Base-by-base conservation (phyloP, 2,888 invertebrate genomes). In the Busseola fusca region DNA sequence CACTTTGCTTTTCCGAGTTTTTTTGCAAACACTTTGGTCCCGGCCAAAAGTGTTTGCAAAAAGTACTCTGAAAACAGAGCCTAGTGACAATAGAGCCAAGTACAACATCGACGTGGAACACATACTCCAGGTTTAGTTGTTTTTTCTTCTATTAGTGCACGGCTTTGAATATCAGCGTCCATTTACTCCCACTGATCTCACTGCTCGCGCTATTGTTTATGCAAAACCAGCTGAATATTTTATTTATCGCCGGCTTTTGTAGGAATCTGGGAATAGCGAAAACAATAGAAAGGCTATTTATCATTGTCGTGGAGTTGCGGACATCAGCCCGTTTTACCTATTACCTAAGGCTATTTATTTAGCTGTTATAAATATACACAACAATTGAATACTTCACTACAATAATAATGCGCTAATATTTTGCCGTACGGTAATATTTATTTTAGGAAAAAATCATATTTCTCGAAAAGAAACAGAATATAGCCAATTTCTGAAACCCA, bases 121-220 rank as follows among this genome's bases (percentile, higher is more conserved):
- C 72, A 74, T 63, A 10, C 40, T 27, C 58, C 25, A 58, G 65
- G 18, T 58, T 63, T 34, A 62, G 16, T 21, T 42, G 45, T 3
- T 67, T 69, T 69, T 69, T 72, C n/a, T 69, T 65, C 10, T 12
- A 48, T 30, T 59, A 45, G 56, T 64, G 57, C 45, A 50, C 25
- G 48, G 58, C 59, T 56, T 65, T 63, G 25, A 56, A 70, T 60
- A 72, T 64, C 64, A 50, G 72, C 64, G 57, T 58, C 18, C 40
- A 34, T 69, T 59, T 40, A 27, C 40, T 45, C 42, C 10, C 60
- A 62, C 45, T 72, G 69, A 62, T 80, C 58, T 62, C 50, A 34
- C 7, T 3, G 45, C 30, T 57, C 10, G n/a, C n/a, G n/a, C n/a
- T 50, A 42, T 69, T 75, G 42, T 72, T 66, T 64, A 57, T 74